Percentiles rank a stretch among this genome's conserved stretches.
Conservation (phyloP, 2,113 vertebrate genomes). For the Forbesichthys papilliferus region DNA sequence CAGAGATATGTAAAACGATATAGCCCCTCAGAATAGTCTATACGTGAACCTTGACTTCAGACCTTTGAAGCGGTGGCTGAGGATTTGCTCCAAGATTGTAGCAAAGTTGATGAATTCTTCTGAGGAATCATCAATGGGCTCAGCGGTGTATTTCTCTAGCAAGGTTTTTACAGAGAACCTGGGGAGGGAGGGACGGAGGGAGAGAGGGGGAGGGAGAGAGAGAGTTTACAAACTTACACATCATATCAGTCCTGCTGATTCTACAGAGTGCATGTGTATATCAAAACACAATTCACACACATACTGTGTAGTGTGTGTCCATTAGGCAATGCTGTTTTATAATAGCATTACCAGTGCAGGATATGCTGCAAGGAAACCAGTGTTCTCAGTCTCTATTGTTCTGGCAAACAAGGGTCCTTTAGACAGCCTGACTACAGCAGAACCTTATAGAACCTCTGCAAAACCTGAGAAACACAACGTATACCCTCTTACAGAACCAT, state of each 20-base stretch:
- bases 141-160: conserved; percentile 91
- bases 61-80: conserved; percentile 98
- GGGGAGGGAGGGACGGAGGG: conserved; percentile 25
- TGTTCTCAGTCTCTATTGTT: conserved; percentile 68
- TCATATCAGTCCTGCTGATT: too few relatives aligned
- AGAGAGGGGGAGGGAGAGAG: too few relatives aligned
- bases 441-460: conserved; percentile 20
- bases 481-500: conserved; percentile 18
- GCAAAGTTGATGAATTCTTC: conserved; percentile 97
- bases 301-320: not conserved
- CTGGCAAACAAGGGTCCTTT: conserved; percentile 68
- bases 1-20: not conserved
- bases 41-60: conserved; percentile 48
- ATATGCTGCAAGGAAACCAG: conserved; percentile 31
- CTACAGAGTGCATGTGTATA: not conserved
- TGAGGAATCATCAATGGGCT: conserved; percentile 94
- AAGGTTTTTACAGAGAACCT: conserved; percentile 98
- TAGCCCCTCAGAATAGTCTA: not conserved
- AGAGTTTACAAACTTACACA: too few relatives aligned
- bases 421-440: conserved; percentile 12
- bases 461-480: conserved; percentile 17
- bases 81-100: conserved; percentile 95
- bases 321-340: conserved; percentile 36
- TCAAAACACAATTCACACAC: not conserved
- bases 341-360: conserved; percentile 5